A percentile compares a stretch with the other conserved stretches of the same genome.
Conservation (phyloP, 2,888 invertebrate species). For the Athetis lepigone region DNA sequence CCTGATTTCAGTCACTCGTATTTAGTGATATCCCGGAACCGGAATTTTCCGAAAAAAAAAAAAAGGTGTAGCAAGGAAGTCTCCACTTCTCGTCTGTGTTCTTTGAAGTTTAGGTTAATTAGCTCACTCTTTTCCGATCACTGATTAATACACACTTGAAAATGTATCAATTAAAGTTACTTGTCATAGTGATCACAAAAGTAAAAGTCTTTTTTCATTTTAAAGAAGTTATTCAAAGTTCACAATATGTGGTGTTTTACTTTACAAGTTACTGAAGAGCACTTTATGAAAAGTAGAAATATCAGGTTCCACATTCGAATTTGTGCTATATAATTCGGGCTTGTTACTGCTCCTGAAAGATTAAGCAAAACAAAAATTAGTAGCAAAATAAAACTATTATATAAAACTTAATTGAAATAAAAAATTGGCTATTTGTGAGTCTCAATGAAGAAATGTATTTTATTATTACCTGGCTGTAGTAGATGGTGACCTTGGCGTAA, state of each 20-base stretch:
- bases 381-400: no score
- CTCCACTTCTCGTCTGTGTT: no score
- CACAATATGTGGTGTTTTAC: constrained; percentile 58
- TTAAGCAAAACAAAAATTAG: constrained; percentile 1
- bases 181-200: constrained; percentile 7
- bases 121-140: no score
- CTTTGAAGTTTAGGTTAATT: no score
- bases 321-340: constrained; percentile 86
- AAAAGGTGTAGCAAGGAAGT: no score
- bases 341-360: constrained; percentile 81
- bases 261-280: constrained; percentile 89
- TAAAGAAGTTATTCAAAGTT: background rate
- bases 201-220: background rate
- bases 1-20: no score
- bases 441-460: no score
- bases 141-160: constrained; percentile 6
- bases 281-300: constrained; percentile 93
- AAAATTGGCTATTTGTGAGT: no score
- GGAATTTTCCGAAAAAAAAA: no score
- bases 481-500: constrained; percentile 91
- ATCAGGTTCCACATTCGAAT: constrained; percentile 92
- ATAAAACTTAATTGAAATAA: no score
- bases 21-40: no score
- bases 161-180: constrained; percentile 7
- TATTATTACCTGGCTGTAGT: constrained; percentile 69